These are phyloP conservation scores for Dendrolimus pini DNA, from an alignment of 2,888 invertebrate genomes.

Conservation along the genomic window DNA sequence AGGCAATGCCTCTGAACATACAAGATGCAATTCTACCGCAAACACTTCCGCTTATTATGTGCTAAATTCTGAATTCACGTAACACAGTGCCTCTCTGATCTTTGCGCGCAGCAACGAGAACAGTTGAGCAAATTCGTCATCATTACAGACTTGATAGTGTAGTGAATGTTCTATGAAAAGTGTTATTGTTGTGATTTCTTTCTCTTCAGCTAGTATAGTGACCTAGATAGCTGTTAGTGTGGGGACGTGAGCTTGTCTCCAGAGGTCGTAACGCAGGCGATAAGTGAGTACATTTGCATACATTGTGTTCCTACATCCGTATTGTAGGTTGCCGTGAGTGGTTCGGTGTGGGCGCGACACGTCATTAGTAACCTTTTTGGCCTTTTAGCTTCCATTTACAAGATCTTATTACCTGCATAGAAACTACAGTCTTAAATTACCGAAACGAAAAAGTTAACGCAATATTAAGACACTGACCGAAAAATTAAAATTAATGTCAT, in stretches of 20 bases:
- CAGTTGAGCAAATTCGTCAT: conserved; percentile 51
- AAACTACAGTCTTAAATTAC: neutral
- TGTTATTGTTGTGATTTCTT: conserved; percentile 70
- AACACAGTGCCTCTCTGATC: conserved; percentile 62
- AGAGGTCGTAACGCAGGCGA: conserved; percentile 52
- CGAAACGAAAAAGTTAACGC: neutral
- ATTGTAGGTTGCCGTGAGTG: conserved; percentile 28
- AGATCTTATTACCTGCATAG: neutral
- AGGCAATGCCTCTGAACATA: conserved; percentile 57
- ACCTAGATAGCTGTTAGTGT: conserved; percentile 53
- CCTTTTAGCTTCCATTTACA: neutral
- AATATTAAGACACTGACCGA: neutral
- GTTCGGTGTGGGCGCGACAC: conserved; percentile 59
- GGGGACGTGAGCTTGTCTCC: conserved; percentile 51
- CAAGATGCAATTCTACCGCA: conserved; percentile 65
- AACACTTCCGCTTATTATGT: conserved; percentile 55
- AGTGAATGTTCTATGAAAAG: conserved; percentile 53
- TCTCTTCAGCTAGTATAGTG: conserved; percentile 56
- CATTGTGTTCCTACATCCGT: conserved; percentile 47
- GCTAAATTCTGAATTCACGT: conserved; percentile 43
- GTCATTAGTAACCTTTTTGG: conserved; percentile 44
- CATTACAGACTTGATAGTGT: conserved; percentile 37
- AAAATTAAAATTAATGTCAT: neutral
- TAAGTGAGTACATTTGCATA: conserved; percentile 67
- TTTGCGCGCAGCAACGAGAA: conserved; percentile 51